phyloP scores from a whole-genome alignment of 2,113 vertebrate species.

The Acinonyx jubatus region DNA sequence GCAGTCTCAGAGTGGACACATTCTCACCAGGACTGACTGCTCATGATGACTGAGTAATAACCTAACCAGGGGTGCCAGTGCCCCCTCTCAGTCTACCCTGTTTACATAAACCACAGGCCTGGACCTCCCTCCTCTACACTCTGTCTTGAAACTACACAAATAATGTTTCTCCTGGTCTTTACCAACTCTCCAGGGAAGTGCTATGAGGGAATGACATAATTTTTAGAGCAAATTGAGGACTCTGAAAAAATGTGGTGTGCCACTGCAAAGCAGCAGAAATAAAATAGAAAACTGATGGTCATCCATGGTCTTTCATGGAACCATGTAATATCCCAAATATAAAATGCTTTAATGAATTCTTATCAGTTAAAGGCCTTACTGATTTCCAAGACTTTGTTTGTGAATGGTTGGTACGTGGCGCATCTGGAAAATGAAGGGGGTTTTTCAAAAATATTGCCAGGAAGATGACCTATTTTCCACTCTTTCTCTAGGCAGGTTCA shows the following conservation, averaged over 20 bases:
- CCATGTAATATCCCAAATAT: not conserved
- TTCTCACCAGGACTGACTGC: not conserved
- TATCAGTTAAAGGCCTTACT: not conserved
- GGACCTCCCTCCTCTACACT: not conserved
- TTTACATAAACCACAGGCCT: not conserved
- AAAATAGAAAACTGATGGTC: constrained; percentile 25
- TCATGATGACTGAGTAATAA: not conserved
- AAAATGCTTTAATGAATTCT: constrained; percentile 27
- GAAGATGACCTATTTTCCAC: constrained; percentile 60
- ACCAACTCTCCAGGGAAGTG: not conserved
- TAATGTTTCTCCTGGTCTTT: not conserved
- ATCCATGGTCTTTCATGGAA: not conserved
- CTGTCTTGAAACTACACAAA: constrained; percentile 8
- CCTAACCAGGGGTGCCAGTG: too few relatives aligned
- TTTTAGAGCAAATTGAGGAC: constrained; percentile 33
- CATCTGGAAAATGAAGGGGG: constrained; percentile 36
- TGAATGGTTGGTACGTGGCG: constrained; percentile 9
- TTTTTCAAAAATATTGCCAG: constrained; percentile 29
- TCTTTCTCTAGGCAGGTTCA: constrained; percentile 58
- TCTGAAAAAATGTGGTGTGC: not conserved
- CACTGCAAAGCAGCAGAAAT: constrained; percentile 13
- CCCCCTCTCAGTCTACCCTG: not conserved
- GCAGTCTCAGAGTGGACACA: not conserved
- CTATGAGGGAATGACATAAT: not conserved
- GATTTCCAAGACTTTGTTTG: not conserved